These are phyloP conservation scores for Caenorhabditis imperialis DNA, from an alignment of 2,888 invertebrate genomes.

Conservation along the genomic window DNA sequence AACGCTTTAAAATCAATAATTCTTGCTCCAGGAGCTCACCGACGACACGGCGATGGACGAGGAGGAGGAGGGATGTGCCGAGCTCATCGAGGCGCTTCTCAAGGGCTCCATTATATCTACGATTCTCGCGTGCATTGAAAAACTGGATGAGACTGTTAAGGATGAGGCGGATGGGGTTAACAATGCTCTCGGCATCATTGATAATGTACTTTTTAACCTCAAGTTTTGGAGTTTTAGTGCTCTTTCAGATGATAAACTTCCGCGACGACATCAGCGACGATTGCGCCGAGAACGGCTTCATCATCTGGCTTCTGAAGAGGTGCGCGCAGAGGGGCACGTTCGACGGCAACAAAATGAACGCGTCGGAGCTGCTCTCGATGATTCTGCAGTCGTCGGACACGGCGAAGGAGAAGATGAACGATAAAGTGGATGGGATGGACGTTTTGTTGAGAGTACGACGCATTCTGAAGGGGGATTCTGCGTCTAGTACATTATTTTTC, in stretches of 20 bases:
- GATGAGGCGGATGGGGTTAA: constrained; percentile 88
- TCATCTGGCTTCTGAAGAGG: constrained; percentile 89
- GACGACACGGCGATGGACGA: constrained; percentile 90
- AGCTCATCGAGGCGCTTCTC: constrained; percentile 89
- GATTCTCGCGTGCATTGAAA: constrained; percentile 84
- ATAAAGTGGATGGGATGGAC: constrained; percentile 90
- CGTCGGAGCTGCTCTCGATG: constrained; percentile 95
- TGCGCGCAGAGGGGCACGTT: constrained; percentile 80
- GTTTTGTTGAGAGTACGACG: constrained; percentile 91
- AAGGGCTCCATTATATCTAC: constrained; percentile 91
- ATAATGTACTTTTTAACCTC: constrained; percentile 84
- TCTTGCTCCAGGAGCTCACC: constrained; percentile 86
- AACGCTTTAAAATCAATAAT: background rate
- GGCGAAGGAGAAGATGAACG: constrained; percentile 69
- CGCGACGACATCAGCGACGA: constrained; percentile 84
- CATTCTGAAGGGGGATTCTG: no score
- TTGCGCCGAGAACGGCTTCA: constrained; percentile 70
- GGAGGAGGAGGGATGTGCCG: constrained; percentile 83
- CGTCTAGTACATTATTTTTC: no score
- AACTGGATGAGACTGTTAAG: constrained; percentile 90
- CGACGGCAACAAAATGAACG: constrained; percentile 82
- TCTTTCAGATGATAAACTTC: constrained; percentile 84
- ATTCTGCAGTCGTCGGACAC: constrained; percentile 90
- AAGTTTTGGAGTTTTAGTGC: background rate
- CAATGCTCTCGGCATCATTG: constrained; percentile 91